Evolutionary conservation across 1,140 invertebrate species (phyloP).

Genomic region (Solenopsis fugax): DNA sequence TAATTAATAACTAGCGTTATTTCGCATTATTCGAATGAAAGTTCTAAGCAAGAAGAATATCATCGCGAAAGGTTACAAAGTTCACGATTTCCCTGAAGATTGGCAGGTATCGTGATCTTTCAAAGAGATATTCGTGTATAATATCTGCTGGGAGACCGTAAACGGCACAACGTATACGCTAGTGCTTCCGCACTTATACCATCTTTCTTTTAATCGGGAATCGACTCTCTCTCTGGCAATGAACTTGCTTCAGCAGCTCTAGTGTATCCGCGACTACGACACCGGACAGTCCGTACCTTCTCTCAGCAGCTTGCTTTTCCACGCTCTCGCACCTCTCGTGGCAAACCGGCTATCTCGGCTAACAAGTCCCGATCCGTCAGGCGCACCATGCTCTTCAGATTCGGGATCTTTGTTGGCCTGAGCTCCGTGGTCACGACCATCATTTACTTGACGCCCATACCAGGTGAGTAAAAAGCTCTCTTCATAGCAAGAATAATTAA

Average conservation of each 20-base stretch:
- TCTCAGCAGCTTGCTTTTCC: conserved; percentile 40
- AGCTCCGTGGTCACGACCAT: conserved; percentile 89
- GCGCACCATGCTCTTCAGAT: conserved; percentile 82
- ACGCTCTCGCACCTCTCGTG: neutral
- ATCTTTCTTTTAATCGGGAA: conserved; percentile 78
- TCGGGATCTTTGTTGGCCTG: conserved; percentile 85
- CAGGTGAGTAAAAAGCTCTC: conserved; percentile 86
- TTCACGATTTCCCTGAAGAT: conserved; percentile 1
- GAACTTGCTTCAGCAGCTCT: conserved; percentile 82
- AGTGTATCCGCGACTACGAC: conserved; percentile 83
- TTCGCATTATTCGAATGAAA: neutral
- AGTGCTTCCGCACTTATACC: conserved; percentile 58
- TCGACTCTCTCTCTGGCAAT: conserved; percentile 84
- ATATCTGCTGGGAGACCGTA: neutral
- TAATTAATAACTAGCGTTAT: neutral
- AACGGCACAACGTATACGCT: neutral
- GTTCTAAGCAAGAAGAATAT: neutral
- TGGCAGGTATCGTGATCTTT: neutral
- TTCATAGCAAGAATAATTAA: neutral
- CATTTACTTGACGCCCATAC: conserved; percentile 90
- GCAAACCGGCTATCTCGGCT: neutral
- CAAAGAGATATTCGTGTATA: neutral
- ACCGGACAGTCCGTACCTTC: conserved; percentile 73
- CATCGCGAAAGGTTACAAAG: neutral
- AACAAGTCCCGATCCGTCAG: neutral